phyloP scores from a whole-genome alignment of 2,888 invertebrate genomes.

The Stenurella melanura region DNA sequence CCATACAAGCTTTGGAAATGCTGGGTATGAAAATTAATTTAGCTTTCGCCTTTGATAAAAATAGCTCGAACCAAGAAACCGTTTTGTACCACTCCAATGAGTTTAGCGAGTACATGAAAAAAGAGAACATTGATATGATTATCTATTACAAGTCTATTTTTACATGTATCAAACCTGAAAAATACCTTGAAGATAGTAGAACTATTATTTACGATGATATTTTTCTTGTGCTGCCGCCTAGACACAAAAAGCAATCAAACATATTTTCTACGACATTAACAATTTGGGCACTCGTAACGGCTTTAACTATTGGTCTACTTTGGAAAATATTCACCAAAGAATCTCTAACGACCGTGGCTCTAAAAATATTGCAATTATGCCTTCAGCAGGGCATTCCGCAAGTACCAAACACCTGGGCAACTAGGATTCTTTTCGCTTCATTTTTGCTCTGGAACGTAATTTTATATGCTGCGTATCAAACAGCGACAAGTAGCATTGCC shows the following conservation, averaged over 20 bases:
- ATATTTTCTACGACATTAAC: background rate
- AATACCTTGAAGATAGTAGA: background rate
- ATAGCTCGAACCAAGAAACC: no score
- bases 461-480: conserved; percentile 2
- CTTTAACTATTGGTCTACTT: background rate
- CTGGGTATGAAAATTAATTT: background rate
- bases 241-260: background rate
- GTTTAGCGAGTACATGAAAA: background rate
- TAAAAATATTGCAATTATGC: background rate
- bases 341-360: background rate
- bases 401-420: background rate
- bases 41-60: no score
- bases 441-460: background rate
- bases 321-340: background rate
- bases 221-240: background rate
- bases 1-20: background rate
- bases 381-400: background rate
- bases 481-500: background rate
- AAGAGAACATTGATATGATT: background rate
- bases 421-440: background rate
- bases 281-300: background rate
- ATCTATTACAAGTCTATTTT: background rate
- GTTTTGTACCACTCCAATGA: background rate
- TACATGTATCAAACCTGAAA: background rate
- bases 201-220: background rate